Evolutionary conservation across 2,888 invertebrate genomes (phyloP), one percentile per base, ranked within the genome.

Genomic region (Seira sanloemensis): DNA sequence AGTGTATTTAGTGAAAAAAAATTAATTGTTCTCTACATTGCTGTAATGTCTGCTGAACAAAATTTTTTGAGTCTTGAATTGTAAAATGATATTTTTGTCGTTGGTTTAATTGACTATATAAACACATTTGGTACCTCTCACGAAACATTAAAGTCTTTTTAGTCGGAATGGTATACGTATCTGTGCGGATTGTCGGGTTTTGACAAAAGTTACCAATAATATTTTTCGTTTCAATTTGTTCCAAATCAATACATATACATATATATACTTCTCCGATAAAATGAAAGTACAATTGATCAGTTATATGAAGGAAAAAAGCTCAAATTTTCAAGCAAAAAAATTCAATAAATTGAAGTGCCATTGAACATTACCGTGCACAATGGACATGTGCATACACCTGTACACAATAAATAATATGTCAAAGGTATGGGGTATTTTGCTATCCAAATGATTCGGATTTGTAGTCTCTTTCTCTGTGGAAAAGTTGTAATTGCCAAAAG

Each of bases 81-180:
- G n/a, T n/a, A n/a, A 62, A 62, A 62, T 37, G 37, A 7, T 37
- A 37, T 37, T 37, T 37, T 37, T 37, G 37, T 37, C 12, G 5
- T 7, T 37, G n/a, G n/a, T n/a, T n/a, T n/a, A n/a, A n/a, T n/a
- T n/a, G n/a, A 37, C 37, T 37, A 12, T 37, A 37, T 37, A 37
- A 37, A 37, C 12, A 58, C 58, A 58, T 58, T 58, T 58, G 58
- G 58, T 58, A 58, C 58, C 58, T 58, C 7, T 18, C 58, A 58
- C n/a, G 16, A 58, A 58, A 58, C n/a, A 4, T 58, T 37, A 12
- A 4, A 4, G 37, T 58, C 58, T 58, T 58, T 58, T 58, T 81
- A 81, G 80, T 73, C 80, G 65, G 74, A 67, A 46, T 68, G 74
- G 80, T 80, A 80, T 80, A 80, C 80, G 80, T 80, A 54, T 79